These are phyloP conservation scores for Branchipolynoe longqiensis DNA, from an alignment of 2,888 invertebrate genomes.

Conservation along the genomic window DNA sequence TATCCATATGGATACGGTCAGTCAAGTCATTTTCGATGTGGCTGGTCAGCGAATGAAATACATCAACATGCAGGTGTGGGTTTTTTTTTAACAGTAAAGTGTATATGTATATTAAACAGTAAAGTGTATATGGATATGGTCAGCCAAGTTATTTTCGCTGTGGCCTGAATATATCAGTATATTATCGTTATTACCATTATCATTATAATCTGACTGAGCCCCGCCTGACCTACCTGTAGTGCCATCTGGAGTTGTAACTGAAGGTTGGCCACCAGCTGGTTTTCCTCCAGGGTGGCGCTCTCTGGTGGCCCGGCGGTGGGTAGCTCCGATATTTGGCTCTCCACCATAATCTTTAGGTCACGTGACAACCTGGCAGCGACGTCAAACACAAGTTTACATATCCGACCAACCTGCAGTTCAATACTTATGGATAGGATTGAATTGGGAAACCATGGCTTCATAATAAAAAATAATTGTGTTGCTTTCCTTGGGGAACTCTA, in stretches of 20 bases:
- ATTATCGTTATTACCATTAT: not conserved
- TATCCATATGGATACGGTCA: too few relatives aligned
- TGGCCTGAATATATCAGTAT: not conserved
- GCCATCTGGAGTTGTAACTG: slow-evolving; percentile 74
- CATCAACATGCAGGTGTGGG: too few relatives aligned
- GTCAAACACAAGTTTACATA: not conserved
- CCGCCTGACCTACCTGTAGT: slow-evolving; percentile 68
- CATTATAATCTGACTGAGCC: slow-evolving; percentile 40
- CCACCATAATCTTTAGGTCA: slow-evolving; percentile 70
- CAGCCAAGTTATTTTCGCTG: too few relatives aligned
- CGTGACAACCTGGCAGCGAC: slow-evolving; percentile 66
- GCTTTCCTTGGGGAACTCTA: too few relatives aligned
- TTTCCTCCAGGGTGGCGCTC: slow-evolving; percentile 65
- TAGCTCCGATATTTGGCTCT: slow-evolving; percentile 67
- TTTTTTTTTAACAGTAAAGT: too few relatives aligned
- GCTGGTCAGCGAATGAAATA: too few relatives aligned
- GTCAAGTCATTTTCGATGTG: too few relatives aligned
- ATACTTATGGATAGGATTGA: too few relatives aligned
- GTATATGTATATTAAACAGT: too few relatives aligned
- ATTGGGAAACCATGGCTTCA: too few relatives aligned
- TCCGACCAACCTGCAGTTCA: not conserved
- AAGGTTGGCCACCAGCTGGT: slow-evolving; percentile 73
- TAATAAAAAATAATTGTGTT: too few relatives aligned
- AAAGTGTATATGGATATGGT: too few relatives aligned
- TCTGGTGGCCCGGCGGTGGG: not conserved